These are phyloP conservation scores for Mycteria americana DNA, from an alignment of 2,797 vertebrate species.

Conservation along the genomic window DNA sequence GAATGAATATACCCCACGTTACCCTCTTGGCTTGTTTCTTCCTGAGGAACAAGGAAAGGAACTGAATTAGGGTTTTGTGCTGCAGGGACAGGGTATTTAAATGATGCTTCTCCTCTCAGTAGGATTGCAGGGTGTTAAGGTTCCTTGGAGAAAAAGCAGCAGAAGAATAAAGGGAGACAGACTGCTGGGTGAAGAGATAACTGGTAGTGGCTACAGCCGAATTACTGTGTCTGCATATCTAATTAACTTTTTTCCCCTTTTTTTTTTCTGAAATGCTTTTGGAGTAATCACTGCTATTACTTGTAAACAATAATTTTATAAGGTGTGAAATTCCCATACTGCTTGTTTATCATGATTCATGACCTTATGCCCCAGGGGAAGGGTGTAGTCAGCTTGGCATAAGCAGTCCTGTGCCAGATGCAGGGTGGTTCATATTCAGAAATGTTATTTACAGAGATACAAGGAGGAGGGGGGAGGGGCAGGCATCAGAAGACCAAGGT, in stretches of 20 bases:
- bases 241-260: background rate
- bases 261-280: background rate
- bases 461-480: background rate
- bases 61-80: background rate
- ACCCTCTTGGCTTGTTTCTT: background rate
- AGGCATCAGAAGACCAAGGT: background rate
- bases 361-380: background rate
- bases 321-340: constrained; percentile 44
- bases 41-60: background rate
- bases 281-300: background rate
- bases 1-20: background rate
- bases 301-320: constrained; percentile 50
- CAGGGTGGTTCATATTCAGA: constrained; percentile 34
- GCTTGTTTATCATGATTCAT: constrained; percentile 43
- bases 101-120: background rate
- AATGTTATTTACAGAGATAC: constrained; percentile 52
- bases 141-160: background rate
- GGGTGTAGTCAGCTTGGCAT: constrained; percentile 52
- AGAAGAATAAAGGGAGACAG: background rate
- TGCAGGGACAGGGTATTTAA: background rate
- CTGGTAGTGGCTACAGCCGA: background rate
- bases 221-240: constrained; percentile 22
- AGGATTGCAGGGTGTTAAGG: background rate
- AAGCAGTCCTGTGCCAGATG: constrained; percentile 31
- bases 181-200: background rate